A percentile compares a stretch with the other conserved stretches of the same genome.
Conservation (phyloP, 2,113 vertebrate species). For the Salvator merianae region DNA sequence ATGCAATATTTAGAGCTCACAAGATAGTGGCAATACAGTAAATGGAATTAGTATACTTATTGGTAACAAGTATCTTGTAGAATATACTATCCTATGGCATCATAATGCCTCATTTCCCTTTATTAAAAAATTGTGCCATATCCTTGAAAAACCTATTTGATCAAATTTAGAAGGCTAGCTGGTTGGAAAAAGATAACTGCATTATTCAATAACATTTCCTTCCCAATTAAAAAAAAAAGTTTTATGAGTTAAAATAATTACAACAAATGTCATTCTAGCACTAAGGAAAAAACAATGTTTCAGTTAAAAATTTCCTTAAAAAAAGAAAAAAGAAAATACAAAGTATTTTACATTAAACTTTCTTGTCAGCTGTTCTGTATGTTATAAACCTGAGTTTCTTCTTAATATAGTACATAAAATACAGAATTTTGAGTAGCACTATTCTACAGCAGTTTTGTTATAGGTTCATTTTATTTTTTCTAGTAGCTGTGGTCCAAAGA, state of each 20-base stretch:
- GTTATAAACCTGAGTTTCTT: background rate
- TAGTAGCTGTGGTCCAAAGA: too few relatives aligned
- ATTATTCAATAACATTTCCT: background rate
- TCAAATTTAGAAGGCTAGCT: background rate
- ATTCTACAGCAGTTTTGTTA: too few relatives aligned
- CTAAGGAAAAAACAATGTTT: background rate
- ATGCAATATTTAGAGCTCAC: background rate
- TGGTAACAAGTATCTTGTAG: background rate
- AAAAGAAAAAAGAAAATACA: background rate
- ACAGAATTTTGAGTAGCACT: background rate
- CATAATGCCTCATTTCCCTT: background rate
- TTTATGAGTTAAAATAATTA: background rate
- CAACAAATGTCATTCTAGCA: background rate
- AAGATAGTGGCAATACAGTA: background rate
- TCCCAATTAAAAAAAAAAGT: background rate
- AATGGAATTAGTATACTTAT: background rate
- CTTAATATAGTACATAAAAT: background rate
- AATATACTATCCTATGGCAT: background rate
- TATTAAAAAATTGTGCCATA: background rate
- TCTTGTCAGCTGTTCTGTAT: background rate
- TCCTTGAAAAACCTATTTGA: background rate
- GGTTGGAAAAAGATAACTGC: too few relatives aligned
- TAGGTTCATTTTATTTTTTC: background rate
- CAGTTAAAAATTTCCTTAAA: background rate
- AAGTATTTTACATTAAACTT: background rate